phyloP scores from a whole-genome alignment of 2,113 vertebrate species.

The Fukomys damarensis region DNA sequence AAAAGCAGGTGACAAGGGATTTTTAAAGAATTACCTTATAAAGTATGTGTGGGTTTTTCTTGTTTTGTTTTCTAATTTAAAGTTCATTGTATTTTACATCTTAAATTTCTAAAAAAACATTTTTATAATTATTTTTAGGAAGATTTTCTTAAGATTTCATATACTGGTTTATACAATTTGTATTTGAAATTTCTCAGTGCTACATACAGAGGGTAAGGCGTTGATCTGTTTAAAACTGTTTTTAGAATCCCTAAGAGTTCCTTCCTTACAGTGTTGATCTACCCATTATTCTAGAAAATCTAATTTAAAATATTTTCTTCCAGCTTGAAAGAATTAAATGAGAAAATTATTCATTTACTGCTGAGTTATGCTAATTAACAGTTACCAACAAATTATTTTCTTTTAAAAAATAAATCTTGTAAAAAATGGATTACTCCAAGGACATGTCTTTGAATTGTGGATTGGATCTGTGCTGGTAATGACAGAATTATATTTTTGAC shows the following conservation, averaged over 20 bases:
- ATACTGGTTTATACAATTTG: constrained; percentile 74
- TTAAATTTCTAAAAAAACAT: constrained; percentile 76
- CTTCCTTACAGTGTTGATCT: constrained; percentile 45
- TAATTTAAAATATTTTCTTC: constrained; percentile 46
- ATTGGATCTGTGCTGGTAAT: constrained; percentile 12
- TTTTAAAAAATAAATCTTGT: constrained; percentile 60
- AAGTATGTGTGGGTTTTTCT: not conserved
- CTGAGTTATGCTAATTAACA: constrained; percentile 53
- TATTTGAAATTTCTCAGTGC: constrained; percentile 76
- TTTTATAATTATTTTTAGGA: constrained; percentile 83
- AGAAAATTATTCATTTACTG: constrained; percentile 57
- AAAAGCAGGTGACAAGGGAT: constrained; percentile 55
- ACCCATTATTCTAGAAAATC: constrained; percentile 54
- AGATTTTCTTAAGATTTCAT: constrained; percentile 78
- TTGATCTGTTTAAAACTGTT: constrained; percentile 65
- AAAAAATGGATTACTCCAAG: constrained; percentile 44
- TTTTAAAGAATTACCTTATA: constrained; percentile 57
- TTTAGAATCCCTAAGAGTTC: constrained; percentile 55
- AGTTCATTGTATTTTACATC: constrained; percentile 75
- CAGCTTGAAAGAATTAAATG: constrained; percentile 28
- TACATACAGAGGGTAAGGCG: constrained; percentile 47
- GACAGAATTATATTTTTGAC: constrained; percentile 39
- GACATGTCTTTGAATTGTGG: constrained; percentile 5
- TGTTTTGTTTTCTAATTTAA: constrained; percentile 66
- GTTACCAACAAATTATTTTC: constrained; percentile 48